Evolutionary conservation across 2,888 invertebrate species (phyloP).

Genomic region (Pediacus dermestoides): DNA sequence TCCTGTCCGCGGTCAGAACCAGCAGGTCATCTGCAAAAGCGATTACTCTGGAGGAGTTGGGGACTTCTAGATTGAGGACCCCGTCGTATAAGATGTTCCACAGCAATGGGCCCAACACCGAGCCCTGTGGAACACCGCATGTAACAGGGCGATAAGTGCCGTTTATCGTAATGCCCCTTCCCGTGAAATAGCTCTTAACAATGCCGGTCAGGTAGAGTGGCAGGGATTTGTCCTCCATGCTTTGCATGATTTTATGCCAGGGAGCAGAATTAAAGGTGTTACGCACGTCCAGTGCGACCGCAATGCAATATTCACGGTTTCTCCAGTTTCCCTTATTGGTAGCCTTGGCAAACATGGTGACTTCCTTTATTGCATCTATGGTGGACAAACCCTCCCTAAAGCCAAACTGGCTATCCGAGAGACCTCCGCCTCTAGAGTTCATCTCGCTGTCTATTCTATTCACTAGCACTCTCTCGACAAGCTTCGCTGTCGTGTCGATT

Average conservation of each 20-base stretch:
- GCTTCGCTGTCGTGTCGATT: neutral
- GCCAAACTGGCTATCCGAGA: neutral
- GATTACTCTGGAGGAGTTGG: too few relatives aligned
- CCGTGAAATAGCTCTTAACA: too few relatives aligned
- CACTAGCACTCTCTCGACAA: neutral
- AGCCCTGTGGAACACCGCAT: too few relatives aligned
- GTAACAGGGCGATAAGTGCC: too few relatives aligned
- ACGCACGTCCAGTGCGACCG: neutral
- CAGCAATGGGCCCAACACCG: too few relatives aligned
- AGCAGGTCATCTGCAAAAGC: too few relatives aligned
- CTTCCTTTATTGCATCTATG: neutral
- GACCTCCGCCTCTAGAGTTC: neutral
- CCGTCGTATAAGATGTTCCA: too few relatives aligned
- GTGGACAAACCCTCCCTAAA: neutral
- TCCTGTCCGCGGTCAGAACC: too few relatives aligned
- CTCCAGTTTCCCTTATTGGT: neutral
- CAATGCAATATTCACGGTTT: neutral
- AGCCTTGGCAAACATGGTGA: neutral
- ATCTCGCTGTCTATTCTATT: neutral
- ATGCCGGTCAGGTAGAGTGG: too few relatives aligned
- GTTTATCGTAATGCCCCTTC: too few relatives aligned
- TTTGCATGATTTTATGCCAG: neutral
- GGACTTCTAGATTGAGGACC: too few relatives aligned
- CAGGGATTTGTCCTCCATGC: too few relatives aligned
- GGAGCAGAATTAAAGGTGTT: neutral